These are phyloP conservation scores for Lepus oiostolus DNA, from an alignment of 2,797 vertebrate genomes.

Conservation along the genomic window DNA sequence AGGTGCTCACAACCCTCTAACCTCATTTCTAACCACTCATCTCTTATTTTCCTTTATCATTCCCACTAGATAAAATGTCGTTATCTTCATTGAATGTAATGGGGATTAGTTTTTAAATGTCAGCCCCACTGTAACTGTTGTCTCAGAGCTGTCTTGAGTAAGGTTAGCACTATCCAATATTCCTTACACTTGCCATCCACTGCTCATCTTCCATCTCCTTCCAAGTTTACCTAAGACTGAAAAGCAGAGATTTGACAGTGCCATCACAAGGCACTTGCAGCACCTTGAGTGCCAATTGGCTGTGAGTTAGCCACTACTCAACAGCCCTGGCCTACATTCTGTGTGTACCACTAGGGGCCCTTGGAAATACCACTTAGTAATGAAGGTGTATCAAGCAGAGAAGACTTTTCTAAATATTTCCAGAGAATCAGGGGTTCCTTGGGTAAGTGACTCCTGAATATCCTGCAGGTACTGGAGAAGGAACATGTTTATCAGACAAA, in stretches of 20 bases:
- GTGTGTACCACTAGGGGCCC: background rate
- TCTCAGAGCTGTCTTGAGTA: background rate
- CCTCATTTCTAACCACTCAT: background rate
- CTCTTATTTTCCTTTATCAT: background rate
- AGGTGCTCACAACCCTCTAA: background rate
- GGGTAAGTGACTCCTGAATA: background rate
- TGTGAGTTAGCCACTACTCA: background rate
- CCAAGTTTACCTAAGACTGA: background rate
- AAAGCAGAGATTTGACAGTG: background rate
- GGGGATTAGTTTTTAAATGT: background rate
- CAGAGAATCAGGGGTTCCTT: background rate
- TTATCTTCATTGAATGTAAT: background rate
- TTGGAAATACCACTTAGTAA: background rate
- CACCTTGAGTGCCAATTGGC: background rate
- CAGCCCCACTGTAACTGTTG: background rate
- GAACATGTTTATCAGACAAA: background rate
- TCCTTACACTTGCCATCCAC: background rate
- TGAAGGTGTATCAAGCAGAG: background rate
- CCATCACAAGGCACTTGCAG: background rate
- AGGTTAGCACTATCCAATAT: background rate
- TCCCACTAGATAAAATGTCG: background rate
- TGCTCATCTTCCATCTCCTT: background rate
- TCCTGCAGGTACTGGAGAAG: background rate
- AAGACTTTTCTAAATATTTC: slow-evolving; percentile 13
- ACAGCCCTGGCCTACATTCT: background rate